Evolutionary conservation across 1,140 invertebrate species (phyloP).

Genomic region (Ladona fulva): DNA sequence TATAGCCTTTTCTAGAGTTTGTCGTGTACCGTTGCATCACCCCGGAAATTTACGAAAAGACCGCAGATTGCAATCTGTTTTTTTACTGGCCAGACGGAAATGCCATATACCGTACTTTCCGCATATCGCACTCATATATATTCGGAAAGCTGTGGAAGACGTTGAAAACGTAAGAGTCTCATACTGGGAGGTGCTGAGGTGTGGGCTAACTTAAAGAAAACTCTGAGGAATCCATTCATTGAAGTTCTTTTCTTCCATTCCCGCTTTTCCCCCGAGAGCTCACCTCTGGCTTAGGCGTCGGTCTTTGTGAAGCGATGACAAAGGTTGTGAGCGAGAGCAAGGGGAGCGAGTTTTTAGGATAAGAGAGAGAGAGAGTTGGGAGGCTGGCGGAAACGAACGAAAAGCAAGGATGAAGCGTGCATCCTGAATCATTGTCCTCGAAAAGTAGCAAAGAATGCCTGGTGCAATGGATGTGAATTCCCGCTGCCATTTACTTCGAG

Average conservation of each 20-base stretch:
- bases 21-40: not conserved
- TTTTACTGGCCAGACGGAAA: no score
- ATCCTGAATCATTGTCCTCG: no score
- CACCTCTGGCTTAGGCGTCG: not conserved
- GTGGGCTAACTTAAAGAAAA: not conserved
- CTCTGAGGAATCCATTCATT: not conserved
- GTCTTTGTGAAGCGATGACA: not conserved
- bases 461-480: no score
- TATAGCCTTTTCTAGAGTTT: not conserved
- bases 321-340: not conserved
- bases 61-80: no score
- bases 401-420: no score
- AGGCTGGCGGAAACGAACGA: no score
- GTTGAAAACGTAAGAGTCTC: not conserved
- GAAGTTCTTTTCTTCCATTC: not conserved
- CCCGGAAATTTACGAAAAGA: no score
- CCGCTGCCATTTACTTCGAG: no score
- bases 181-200: not conserved
- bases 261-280: not conserved
- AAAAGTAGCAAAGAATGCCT: no score
- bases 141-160: not conserved
- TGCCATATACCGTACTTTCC: no score
- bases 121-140: no score
- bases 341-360: not conserved
- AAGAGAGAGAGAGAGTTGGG: not conserved